Base-by-base conservation (phyloP, 2,797 vertebrate genomes). In the Pogoniulus pusillus region DNA sequence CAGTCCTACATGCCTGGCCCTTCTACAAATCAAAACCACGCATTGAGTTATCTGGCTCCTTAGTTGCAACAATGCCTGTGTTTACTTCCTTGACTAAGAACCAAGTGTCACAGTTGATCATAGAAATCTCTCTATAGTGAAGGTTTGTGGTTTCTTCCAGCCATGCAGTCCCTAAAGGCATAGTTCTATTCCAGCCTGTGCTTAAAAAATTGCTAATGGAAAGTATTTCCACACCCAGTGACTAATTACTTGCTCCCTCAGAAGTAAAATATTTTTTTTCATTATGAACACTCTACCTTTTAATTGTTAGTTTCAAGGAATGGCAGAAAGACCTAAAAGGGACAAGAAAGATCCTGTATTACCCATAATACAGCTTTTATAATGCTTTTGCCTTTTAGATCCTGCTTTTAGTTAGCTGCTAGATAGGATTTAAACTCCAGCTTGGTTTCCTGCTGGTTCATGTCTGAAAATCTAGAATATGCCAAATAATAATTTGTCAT, bases 131-230 rank as follows among this genome's bases (percentile, higher is more conserved):
- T 51, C 41, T 74, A 3, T 12, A 66, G 71, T 22, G 34, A 85
- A 79, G 60, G 45, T 66, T 49, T 85, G 66, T 72, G 77, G 60
- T 79, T 92, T 82, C 59, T 91, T n/a, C 41, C 58, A 80, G 53
- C 79, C 85, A 66, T 16, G 39, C 39, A 85, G 22, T 29, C 63
- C 66, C 79, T 83, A 75, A 43, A 85, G 73, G 32, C 73, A 41
- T 7, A 91, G 58, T 4, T 76, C 43, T 22, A 73, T 72, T 87
- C 53, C 73, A 93, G 59, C 9, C 45, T 72, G 43, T 41, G 47
- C 75, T 86, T 78, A 57, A 90, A 82, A 92, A 83, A 49, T 53
- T 89, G 41, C 60, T 89, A 66, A 90, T 66, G 69, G 72, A 93
- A 91, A 94, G 89, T 70, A 68, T 20, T 89, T 89, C 59, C 82